Percentiles rank a stretch among this genome's conserved stretches.
phyloP scores from a whole-genome alignment of 2,888 invertebrate species.

The Chelonus formosanus region DNA sequence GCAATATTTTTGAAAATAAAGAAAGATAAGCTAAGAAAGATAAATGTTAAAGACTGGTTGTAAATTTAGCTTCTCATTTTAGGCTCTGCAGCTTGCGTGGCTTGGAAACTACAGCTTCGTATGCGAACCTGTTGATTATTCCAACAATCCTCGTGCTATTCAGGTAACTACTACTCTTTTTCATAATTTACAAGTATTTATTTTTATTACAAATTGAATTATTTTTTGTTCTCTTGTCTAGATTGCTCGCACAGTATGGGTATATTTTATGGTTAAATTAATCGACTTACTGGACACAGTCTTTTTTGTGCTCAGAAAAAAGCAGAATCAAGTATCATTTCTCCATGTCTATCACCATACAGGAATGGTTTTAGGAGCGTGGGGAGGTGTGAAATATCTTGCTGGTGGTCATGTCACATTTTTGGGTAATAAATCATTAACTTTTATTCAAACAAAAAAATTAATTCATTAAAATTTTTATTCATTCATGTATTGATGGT shows the following conservation, averaged over 20 bases:
- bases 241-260: conserved; percentile 70
- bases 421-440: conserved; percentile 49
- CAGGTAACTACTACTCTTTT: conserved; percentile 57
- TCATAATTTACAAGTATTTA: neutral
- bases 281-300: conserved; percentile 80
- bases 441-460: neutral
- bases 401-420: conserved; percentile 66
- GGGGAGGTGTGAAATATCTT: conserved; percentile 71
- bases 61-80: conserved; percentile 38
- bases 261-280: conserved; percentile 77
- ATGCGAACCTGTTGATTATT: conserved; percentile 79
- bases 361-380: conserved; percentile 78
- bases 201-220: neutral
- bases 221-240: conserved; percentile 36
- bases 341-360: conserved; percentile 88
- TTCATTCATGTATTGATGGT: conserved; percentile 3
- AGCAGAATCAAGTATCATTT: conserved; percentile 81
- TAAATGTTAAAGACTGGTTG: too few species aligned
- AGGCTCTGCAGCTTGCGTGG: conserved; percentile 53
- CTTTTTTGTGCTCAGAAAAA: conserved; percentile 87
- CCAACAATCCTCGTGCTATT: conserved; percentile 70
- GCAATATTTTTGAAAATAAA: too few species aligned
- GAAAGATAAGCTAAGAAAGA: too few species aligned
- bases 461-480: neutral
- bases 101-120: conserved; percentile 70